Conservation (phyloP, 1,140 invertebrate species). For the Geopemphigus sp. region DNA sequence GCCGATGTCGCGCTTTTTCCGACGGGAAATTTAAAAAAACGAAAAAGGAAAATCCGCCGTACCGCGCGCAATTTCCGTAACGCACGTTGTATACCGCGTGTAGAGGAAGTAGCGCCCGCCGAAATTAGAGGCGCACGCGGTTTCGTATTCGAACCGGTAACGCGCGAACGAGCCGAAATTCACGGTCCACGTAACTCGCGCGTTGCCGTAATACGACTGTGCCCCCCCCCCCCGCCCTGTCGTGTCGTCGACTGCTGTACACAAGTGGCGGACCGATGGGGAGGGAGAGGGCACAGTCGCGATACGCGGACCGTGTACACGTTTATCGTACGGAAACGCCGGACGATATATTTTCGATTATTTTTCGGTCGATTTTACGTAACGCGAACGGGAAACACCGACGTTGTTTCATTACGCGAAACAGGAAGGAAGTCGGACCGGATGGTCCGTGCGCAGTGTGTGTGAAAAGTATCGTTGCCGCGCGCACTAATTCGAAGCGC, state of each 20-base stretch:
- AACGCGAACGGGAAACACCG: background rate
- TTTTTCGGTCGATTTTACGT: background rate
- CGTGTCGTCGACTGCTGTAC: background rate
- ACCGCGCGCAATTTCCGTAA: too few species aligned
- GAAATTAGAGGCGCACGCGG: background rate
- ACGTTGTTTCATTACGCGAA: background rate
- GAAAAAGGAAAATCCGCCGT: too few species aligned
- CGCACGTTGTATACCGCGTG: too few species aligned
- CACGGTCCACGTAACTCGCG: slow-evolving; percentile 9
- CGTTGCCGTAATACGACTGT: background rate
- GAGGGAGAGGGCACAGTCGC: too few species aligned
- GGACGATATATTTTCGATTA: background rate
- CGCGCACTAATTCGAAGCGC: too few species aligned
- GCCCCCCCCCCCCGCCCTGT: too few species aligned
- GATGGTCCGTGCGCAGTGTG: background rate
- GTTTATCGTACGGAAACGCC: background rate
- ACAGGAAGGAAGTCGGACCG: slow-evolving; percentile 13
- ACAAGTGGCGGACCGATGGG: too few species aligned
- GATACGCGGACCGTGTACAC: too few species aligned
- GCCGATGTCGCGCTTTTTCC: background rate
- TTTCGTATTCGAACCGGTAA: background rate
- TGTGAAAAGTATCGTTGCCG: background rate
- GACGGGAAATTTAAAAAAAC: slow-evolving; percentile 7
- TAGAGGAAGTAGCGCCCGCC: slow-evolving; percentile 10
- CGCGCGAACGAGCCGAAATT: too few species aligned